Conservation (phyloP, 2,113 vertebrate genomes). For the Rhinopithecus roxellana region DNA sequence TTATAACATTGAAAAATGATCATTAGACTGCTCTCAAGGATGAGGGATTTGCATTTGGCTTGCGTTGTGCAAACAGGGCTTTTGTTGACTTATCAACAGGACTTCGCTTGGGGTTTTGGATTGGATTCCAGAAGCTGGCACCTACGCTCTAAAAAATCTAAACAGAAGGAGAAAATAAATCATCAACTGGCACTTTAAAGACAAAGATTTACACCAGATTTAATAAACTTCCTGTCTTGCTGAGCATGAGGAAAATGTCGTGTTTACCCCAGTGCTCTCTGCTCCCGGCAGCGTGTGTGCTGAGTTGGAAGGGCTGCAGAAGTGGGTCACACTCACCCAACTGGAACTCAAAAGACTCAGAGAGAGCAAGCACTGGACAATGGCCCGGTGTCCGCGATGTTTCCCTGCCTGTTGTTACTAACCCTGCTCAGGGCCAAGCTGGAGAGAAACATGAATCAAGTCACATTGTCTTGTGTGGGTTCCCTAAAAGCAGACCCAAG, state of each 20-base stretch:
- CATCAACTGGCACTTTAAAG: constrained; percentile 79
- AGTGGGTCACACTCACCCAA: constrained; percentile 49
- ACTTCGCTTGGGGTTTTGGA: constrained; percentile 77
- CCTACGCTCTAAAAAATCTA: constrained; percentile 75
- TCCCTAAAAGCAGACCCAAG: not conserved
- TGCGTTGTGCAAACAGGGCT: constrained; percentile 76
- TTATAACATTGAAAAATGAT: constrained; percentile 54
- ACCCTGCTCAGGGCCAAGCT: not conserved
- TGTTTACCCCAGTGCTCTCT: constrained; percentile 37
- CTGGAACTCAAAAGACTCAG: constrained; percentile 51
- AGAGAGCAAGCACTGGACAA: not conserved
- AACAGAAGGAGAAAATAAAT: constrained; percentile 83
- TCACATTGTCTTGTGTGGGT: not conserved
- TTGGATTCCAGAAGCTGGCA: constrained; percentile 81
- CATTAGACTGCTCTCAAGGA: constrained; percentile 69
- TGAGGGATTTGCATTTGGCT: constrained; percentile 80
- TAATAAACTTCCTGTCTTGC: constrained; percentile 83
- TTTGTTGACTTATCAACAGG: constrained; percentile 83
- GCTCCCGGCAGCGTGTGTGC: constrained; percentile 12
- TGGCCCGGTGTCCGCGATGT: not conserved
- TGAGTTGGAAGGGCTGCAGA: constrained; percentile 60
- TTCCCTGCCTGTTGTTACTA: not conserved
- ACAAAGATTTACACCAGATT: constrained; percentile 84
- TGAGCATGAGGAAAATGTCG: constrained; percentile 76
- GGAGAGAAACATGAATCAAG: not conserved